A percentile compares a stretch with the other conserved stretches of the same genome.
These are phyloP conservation scores for Unio pictorum DNA, from an alignment of 2,888 invertebrate species.

Conservation along the genomic window DNA sequence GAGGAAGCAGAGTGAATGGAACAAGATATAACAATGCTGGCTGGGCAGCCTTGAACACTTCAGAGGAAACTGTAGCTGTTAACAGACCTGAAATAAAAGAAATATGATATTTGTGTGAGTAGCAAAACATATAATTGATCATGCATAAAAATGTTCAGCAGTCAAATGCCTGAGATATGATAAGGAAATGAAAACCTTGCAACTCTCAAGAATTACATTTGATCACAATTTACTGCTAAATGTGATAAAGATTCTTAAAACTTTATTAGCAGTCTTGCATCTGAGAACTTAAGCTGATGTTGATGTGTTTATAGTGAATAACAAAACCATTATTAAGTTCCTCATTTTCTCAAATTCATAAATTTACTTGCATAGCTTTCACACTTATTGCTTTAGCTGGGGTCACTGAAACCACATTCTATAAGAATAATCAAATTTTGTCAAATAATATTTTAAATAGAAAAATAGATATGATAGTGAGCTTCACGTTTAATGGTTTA, in stretches of 20 bases:
- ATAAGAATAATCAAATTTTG: no score
- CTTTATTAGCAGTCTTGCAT: not conserved
- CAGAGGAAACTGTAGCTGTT: slow-evolving; percentile 97
- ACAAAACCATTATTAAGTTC: no score
- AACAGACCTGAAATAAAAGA: slow-evolving; percentile 76
- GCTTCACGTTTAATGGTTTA: no score
- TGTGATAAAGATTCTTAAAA: no score
- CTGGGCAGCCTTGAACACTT: slow-evolving; percentile 98
- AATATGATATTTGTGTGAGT: not conserved
- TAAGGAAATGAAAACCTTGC: not conserved
- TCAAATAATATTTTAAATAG: no score
- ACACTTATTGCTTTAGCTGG: no score
- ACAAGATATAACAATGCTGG: slow-evolving; percentile 97
- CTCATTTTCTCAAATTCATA: no score
- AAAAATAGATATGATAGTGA: no score
- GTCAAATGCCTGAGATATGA: not conserved
- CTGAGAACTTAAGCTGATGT: not conserved
- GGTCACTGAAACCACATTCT: no score
- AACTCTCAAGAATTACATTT: no score
- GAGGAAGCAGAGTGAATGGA: slow-evolving; percentile 95
- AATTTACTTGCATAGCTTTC: no score
- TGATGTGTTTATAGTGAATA: no score
- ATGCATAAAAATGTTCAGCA: not conserved
- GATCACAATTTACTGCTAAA: not conserved
- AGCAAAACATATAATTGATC: not conserved